Base-by-base conservation (phyloP, 2,797 vertebrate genomes). In the Sebastiscus albofasciatus region DNA sequence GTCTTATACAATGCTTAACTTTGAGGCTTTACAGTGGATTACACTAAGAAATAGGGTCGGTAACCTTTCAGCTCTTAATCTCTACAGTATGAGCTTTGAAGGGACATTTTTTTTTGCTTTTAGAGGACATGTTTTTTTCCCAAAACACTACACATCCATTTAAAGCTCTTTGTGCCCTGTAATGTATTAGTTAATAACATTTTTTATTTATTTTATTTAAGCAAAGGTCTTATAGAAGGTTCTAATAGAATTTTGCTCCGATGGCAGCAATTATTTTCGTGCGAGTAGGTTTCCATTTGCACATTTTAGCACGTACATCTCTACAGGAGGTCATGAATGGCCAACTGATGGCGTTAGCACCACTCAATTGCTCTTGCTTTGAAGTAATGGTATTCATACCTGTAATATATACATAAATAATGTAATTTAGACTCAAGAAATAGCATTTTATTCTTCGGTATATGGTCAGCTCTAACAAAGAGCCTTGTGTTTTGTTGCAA, bases 11-110 rank as follows among this genome's bases (percentile, higher is more conserved):
- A 54, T 81, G 73, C 87, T 84, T 80, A 52, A 92, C 90, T 87
- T 87, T 83, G 46, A 91, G 62, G 87, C 75, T 92, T 87, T 83
- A 69, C 82, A 66, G 74, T 88, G 91, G 92, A 90, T 92, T 92
- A 93, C 88, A 81, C 70, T 55, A 52, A 85, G 84, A 87, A 87
- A 88, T 67, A 74, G 70, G 64, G 81, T 83, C 13, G 22, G 31
- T 78, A 75, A 92, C 86, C 90, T 90, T 87, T 74, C 64, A 59
- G 67, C 77, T 77, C 74, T 82, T 84, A 79, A 87, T 86, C 87
- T 89, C 77, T 24, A 36, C 64, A 64, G 76, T 54, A 18, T 22
- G 31, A 86, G 58, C 66, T 71, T 77, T 75, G 67, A 78, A 62
- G 54, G 59, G 59, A 52, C 72, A 24, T 80, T 29, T 61, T 80